These are phyloP conservation scores for Acheta domesticus DNA, from an alignment of 2,888 invertebrate species.

Conservation along the genomic window DNA sequence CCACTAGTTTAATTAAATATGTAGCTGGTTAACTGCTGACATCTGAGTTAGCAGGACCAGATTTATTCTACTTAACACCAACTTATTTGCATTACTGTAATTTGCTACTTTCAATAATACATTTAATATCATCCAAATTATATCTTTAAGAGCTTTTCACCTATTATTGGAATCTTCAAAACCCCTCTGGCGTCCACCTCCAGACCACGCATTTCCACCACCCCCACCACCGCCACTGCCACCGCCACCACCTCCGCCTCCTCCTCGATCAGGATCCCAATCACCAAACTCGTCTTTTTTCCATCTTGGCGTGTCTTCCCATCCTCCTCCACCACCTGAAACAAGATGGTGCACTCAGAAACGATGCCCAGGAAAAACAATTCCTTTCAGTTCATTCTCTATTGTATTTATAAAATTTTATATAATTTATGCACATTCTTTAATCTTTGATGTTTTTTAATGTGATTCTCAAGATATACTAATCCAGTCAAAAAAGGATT, in stretches of 20 bases:
- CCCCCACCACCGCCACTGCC: conserved; percentile 36
- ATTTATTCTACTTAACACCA: too few species aligned
- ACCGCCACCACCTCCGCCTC: too few species aligned
- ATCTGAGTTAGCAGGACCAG: too few species aligned
- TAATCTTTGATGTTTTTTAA: neutral
- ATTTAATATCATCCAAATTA: too few species aligned
- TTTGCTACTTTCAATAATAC: too few species aligned
- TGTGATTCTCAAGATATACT: too few species aligned
- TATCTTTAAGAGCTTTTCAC: conserved; percentile 38
- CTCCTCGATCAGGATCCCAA: conserved; percentile 41
- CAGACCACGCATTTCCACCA: conserved; percentile 51
- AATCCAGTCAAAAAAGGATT: too few species aligned
- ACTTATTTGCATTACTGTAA: too few species aligned
- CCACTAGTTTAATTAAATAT: too few species aligned
- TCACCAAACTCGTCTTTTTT: conserved; percentile 42
- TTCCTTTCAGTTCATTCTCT: neutral
- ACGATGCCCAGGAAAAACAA: conserved; percentile 47
- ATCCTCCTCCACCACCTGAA: conserved; percentile 45
- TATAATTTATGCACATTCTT: too few species aligned
- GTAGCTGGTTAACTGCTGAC: too few species aligned
- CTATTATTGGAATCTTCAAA: conserved; percentile 51
- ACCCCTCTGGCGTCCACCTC: conserved; percentile 44
- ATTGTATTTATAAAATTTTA: too few species aligned
- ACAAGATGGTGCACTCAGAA: neutral
- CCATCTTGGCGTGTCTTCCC: conserved; percentile 48